phyloP scores from a whole-genome alignment of 2,113 vertebrate genomes.

The Passerina amoena region DNA sequence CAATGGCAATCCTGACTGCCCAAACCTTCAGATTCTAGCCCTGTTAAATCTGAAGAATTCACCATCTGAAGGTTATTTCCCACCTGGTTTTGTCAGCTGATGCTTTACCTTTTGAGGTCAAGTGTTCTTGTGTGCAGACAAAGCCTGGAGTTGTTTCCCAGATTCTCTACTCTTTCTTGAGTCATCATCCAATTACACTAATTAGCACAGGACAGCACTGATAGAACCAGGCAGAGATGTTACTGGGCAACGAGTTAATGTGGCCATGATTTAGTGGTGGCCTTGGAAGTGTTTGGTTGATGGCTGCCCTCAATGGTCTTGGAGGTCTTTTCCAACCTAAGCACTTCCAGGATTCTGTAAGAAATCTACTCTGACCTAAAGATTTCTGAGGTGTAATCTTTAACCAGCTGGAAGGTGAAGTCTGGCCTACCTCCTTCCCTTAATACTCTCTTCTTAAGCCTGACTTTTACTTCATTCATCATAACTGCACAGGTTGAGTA shows the following conservation, averaged over 20 bases:
- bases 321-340: background rate
- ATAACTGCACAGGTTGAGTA: background rate
- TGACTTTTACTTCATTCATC: background rate
- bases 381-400: background rate
- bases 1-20: background rate
- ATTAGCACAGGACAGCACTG: background rate
- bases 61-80: background rate
- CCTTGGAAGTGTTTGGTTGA: background rate
- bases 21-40: background rate
- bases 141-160: background rate
- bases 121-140: background rate
- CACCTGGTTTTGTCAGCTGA: background rate
- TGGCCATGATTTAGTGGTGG: background rate
- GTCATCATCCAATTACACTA: background rate
- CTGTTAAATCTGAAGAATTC: background rate
- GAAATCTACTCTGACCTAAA: background rate
- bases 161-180: background rate
- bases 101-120: background rate
- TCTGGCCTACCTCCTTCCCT: background rate
- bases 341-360: background rate
- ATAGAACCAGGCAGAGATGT: background rate
- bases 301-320: background rate
- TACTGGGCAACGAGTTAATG: background rate
- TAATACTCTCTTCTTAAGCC: background rate
- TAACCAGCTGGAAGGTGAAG: background rate